Evolutionary conservation across 2,113 vertebrate genomes (phyloP).

Genomic region (Aldabrachelys gigantea): DNA sequence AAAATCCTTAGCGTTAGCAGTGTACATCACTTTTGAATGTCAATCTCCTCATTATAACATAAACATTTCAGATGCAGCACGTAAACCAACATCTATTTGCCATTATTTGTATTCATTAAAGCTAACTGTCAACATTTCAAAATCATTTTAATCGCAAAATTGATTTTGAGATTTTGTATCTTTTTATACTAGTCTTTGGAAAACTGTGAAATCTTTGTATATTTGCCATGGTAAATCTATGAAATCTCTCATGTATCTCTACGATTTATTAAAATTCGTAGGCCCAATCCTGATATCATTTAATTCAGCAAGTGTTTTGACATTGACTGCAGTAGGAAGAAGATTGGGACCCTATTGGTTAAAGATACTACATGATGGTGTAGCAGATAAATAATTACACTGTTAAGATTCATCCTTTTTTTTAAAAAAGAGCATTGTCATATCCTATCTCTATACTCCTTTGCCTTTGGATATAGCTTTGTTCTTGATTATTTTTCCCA

Average conservation of each 20-base stretch:
- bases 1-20: neutral
- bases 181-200: neutral
- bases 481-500: neutral
- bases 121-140: constrained; percentile 39
- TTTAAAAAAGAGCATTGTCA: neutral
- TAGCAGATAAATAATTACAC: neutral
- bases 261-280: neutral
- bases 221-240: neutral
- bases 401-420: neutral
- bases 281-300: neutral
- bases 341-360: neutral
- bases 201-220: neutral
- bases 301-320: neutral
- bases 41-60: neutral
- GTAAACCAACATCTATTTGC: constrained; percentile 35
- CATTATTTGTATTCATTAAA: constrained; percentile 51
- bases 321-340: neutral
- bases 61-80: neutral
- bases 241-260: neutral
- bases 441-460: neutral
- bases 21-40: constrained; percentile 27
- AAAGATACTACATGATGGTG: neutral
- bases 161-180: neutral
- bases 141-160: constrained; percentile 34
- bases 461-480: neutral